phyloP scores from a whole-genome alignment of 2,888 invertebrate genomes.

The Agonopterix arenella region DNA sequence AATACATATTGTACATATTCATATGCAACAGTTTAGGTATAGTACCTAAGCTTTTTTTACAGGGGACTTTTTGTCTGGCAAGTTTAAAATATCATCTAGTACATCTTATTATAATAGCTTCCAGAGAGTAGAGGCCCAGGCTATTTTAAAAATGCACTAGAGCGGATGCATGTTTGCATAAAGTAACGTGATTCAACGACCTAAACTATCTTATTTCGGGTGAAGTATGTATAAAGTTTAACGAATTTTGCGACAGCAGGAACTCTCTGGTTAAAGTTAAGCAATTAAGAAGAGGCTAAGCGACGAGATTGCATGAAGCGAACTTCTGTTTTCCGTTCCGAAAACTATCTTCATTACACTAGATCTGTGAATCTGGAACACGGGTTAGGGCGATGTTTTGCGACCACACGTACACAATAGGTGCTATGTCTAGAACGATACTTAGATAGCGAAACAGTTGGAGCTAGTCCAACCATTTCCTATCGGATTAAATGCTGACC shows the following conservation, averaged over 20 bases:
- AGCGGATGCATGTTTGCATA: neutral
- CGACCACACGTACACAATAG: neutral
- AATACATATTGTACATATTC: no score
- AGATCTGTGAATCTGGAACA: conserved; percentile 39
- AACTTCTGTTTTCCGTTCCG: conserved; percentile 66
- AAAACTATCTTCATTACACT: conserved; percentile 71
- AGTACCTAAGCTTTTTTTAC: no score
- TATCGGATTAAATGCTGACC: conserved; percentile 1
- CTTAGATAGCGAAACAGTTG: conserved; percentile 2
- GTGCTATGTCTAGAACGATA: neutral
- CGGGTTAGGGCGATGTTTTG: conserved; percentile 12
- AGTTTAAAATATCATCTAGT: no score
- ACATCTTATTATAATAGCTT: no score
- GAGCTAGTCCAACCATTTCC: conserved; percentile 2
- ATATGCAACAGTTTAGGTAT: no score
- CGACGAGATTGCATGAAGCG: conserved; percentile 58
- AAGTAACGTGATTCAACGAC: neutral
- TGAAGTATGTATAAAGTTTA: conserved; percentile 56
- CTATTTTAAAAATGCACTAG: neutral
- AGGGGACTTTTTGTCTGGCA: no score
- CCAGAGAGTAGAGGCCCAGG: no score
- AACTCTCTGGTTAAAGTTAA: conserved; percentile 56
- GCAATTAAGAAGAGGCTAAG: conserved; percentile 70
- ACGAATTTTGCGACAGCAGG: conserved; percentile 51
- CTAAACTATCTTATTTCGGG: conserved; percentile 25